Base-by-base conservation (phyloP, 1,140 invertebrate species). In the Drosophila albomicans region DNA sequence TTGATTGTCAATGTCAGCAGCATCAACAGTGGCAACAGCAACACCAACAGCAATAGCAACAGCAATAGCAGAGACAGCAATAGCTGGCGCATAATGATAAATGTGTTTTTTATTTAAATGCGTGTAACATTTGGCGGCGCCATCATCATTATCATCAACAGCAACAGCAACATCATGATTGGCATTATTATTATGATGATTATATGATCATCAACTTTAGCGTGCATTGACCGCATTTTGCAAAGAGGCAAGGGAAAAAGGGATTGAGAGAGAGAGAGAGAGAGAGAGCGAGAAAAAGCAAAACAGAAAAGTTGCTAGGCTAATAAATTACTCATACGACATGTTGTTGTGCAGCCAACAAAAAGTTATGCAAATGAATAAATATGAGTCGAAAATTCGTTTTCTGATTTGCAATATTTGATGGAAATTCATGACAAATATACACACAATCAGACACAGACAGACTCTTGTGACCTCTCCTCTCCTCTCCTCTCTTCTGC, bases 31-130 rank as follows among this genome's bases (percentile, higher is more conserved):
- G 7, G 10, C 49, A 54, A 8, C 49, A 54, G 6, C 7, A 41
- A 28, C 3, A 72, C 1, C n/a, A 65, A 35, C 32, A 15, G 16
- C 35, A 8, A 38, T 0, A 8, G 2, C 38, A 41, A 25, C 3
- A 10, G 25, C 25, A 54, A 54, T 38, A 43, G 11, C 20, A 43
- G 68, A 8, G 35, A 61, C 56, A 61, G 43, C 28, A 48, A 46
- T 15, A 16, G 58, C 38, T 48, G 10, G 10, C n/a, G 54, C 59
- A 70, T 67, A 75, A 75, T 86, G 82, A 86, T 84, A 86, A 86
- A 86, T 87, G 82, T 79, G 71, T 61, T 81, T 86, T 87, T 82
- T 87, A 86, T 86, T 86, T 87, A 87, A 86, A 86, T 86, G 79
- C 56, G 71, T 87, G 82, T 67, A 82, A 79, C 82, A 76, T 87